Evolutionary conservation across 1,140 invertebrate genomes (phyloP).

Genomic region (Cydia pomonella): DNA sequence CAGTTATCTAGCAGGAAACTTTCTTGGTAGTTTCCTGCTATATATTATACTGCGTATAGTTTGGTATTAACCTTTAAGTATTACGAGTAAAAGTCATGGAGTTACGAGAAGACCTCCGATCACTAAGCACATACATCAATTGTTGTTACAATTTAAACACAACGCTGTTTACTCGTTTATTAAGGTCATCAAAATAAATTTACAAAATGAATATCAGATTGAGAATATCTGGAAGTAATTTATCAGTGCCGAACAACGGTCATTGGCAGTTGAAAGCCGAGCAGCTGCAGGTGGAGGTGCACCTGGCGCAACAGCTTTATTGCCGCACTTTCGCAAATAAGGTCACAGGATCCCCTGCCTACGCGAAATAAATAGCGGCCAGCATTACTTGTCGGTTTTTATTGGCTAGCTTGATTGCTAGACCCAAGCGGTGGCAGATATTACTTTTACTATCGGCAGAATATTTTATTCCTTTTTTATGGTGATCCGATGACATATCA

Average conservation of each 20-base stretch:
- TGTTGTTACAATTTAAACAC: neutral
- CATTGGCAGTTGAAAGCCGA: conserved; percentile 21
- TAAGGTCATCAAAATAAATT: conserved; percentile 43
- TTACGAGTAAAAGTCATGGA: neutral
- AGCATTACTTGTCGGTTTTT: neutral
- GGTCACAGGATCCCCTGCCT: neutral
- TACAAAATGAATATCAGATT: conserved; percentile 41
- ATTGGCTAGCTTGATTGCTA: neutral
- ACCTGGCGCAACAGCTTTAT: conserved; percentile 37
- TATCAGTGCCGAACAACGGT: conserved; percentile 36
- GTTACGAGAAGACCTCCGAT: neutral
- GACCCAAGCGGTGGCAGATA: neutral
- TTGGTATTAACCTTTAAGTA: too few relatives aligned
- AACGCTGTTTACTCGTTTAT: neutral
- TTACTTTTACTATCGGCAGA: neutral
- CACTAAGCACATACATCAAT: neutral
- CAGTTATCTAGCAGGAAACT: neutral
- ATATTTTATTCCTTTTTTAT: too few relatives aligned
- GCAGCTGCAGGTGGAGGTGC: conserved; percentile 35
- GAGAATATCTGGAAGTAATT: conserved; percentile 42
- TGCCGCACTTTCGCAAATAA: conserved; percentile 24
- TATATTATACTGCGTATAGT: too few relatives aligned
- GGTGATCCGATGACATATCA: too few relatives aligned
- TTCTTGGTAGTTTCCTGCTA: neutral
- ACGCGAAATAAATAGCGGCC: neutral